Conservation (phyloP, 2,113 vertebrate genomes). For the Caracal caracal region DNA sequence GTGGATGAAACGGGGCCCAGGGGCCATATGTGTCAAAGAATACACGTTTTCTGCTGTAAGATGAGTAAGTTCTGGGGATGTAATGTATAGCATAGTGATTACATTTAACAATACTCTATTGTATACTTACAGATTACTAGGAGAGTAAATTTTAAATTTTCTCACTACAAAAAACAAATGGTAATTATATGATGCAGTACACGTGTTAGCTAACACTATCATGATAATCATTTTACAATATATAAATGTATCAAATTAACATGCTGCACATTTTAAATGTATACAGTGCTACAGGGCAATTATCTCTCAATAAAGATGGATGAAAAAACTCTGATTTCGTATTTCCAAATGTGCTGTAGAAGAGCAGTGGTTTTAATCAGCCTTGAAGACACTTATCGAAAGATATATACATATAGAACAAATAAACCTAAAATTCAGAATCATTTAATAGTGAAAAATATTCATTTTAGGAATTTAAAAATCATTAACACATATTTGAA, state of each 20-base stretch:
- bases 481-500: neutral
- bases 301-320: neutral
- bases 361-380: neutral
- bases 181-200: neutral
- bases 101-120: neutral
- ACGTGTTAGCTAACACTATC: neutral
- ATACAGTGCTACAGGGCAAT: neutral
- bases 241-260: neutral
- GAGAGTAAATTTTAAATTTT: neutral
- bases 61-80: neutral
- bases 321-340: neutral
- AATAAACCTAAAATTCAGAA: neutral
- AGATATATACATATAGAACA: neutral
- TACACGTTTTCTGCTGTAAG: neutral
- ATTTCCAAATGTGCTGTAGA: neutral
- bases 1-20: neutral
- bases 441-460: neutral
- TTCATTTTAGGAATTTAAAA: neutral
- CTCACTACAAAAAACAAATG: neutral
- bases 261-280: neutral
- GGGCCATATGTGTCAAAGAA: neutral
- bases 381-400: neutral
- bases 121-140: neutral
- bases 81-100: neutral
- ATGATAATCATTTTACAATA: neutral